Base-by-base conservation (phyloP, 2,888 invertebrate species). In the Uloborus plumipes region DNA sequence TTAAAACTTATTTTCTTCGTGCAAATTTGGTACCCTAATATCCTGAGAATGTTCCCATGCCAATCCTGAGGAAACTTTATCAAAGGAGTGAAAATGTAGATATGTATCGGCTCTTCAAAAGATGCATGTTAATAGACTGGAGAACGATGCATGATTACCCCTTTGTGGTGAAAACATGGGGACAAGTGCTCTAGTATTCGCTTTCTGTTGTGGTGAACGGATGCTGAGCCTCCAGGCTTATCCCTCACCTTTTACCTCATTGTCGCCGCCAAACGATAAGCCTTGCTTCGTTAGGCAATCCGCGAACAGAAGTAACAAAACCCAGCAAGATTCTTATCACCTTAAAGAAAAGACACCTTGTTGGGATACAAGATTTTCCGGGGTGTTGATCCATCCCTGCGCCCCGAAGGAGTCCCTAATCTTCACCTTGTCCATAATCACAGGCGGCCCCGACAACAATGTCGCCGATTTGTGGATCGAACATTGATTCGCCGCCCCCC, bases 281-380 rank as follows among this genome's bases (percentile, higher is more conserved):
- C 51, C 16, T n/a, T 62, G 62, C 53, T 49, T 73, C 73, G 62
- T 80, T 80, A 70, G 39, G n/a, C 78, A 61, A 72, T 59, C 39
- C 53, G 39, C 51, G 39, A 53, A 78, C 73, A 80, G 62, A 61
- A 39, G 39, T 39, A 39, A 39, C 39, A 39, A 39, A 39, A 61
- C 58, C 66, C 39, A 49, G 20, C 15, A 31, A 65, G 78, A 78
- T 58, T 65, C 64, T 39, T 59, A 79, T 80, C 79, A 65, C 39
- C 18, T 47, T 58, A 50, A 81, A 81, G 61, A 81, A 81, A 74
- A 61, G 59, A 31, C 62, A 51, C 69, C 49, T 70, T 80, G 72
- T 67, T 73, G 62, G 74, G 59, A 64, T 70, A 81, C 74, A 74
- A 80, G 78, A 69, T 59, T 74, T 64, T 65, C 67, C 22, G 77